Conservation (phyloP, 92 coral and sea anemone species). For the Virgularia gustaviana region DNA sequence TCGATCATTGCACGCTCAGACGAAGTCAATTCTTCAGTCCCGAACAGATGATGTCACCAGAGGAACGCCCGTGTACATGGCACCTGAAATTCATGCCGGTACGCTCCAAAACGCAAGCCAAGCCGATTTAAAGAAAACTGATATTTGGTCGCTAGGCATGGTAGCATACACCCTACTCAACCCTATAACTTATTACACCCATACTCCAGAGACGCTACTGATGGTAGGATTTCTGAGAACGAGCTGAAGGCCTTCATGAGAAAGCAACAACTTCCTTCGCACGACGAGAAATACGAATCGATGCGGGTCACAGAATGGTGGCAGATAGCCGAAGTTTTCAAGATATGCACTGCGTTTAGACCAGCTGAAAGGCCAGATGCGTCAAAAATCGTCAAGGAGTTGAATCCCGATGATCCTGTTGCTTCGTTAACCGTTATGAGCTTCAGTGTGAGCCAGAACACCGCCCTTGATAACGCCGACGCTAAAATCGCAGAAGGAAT, state of each 20-base stretch:
- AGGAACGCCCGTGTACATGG: constrained; percentile 11
- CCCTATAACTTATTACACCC: background rate
- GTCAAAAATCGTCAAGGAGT: background rate
- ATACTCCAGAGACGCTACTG: background rate
- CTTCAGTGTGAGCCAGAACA: constrained; percentile 26
- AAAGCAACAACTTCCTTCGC: background rate
- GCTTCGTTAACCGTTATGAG: constrained; percentile 7
- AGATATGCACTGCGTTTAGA: background rate
- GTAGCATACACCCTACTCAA: background rate
- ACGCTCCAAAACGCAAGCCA: background rate
- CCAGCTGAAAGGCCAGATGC: background rate
- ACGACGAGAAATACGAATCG: background rate
- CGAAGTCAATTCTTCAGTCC: background rate
- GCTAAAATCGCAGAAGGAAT: constrained; percentile 9
- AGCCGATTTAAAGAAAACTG: background rate
- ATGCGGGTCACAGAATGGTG: background rate
- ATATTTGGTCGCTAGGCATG: background rate
- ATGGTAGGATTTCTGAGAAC: background rate
- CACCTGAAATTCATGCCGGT: constrained; percentile 17
- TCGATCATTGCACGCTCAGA: background rate
- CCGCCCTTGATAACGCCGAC: constrained; percentile 29
- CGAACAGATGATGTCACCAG: background rate
- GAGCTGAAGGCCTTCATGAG: background rate
- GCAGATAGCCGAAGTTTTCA: background rate
- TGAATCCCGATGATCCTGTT: background rate